Base-by-base conservation (phyloP, 2,888 invertebrate species). In the Smittia sp. region DNA sequence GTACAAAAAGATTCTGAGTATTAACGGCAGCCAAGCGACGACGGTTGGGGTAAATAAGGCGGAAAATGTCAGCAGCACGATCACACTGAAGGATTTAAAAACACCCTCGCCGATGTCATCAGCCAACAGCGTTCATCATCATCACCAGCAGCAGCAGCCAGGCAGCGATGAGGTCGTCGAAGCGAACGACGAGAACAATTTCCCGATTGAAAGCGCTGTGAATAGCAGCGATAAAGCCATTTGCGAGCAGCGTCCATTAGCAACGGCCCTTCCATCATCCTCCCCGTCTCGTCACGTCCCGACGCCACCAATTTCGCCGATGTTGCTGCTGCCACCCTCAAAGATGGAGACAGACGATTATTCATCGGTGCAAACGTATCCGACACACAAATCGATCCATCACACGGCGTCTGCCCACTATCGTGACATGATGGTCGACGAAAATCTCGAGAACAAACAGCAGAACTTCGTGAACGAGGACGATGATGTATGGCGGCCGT, bases 391-490 rank as follows among this genome's bases (percentile, higher is more conserved):
- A 69, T 54, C 69, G 52, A 69, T 69, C 52, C 69, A 69, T 69
- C 69, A 69, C 13, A 54, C 32, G n/a, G 24, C 24, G n/a, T 27
- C 69, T 6, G 39, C 46, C 22, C 52, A 52, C 27, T 69, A 69
- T 27, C 69, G 69, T 69, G 69, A 69, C 15, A 27, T 69, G 25
- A 54, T 54, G 52, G 69, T 20, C 18, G 69, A 69, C 24, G 72
- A 72, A 62, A 72, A 72, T 72, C 62, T 72, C 22, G 72, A 72
- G 54, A 58, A 72, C 22, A 32, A 72, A 25, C 72, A 72, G 24
- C 72, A 62, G n/a, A 72, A 72, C 15, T 72, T 24, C 32, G 72
- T 62, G 13, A 62, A 41, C 25, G 72, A 62, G 2, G 72, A 72
- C 6, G 72, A 72, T 20, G 72, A 72, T 38, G 39, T 62, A 25